Evolutionary conservation across 2,113 vertebrate genomes (phyloP), one percentile per base, ranked within the genome.

Genomic region (Erpornis zantholeuca): DNA sequence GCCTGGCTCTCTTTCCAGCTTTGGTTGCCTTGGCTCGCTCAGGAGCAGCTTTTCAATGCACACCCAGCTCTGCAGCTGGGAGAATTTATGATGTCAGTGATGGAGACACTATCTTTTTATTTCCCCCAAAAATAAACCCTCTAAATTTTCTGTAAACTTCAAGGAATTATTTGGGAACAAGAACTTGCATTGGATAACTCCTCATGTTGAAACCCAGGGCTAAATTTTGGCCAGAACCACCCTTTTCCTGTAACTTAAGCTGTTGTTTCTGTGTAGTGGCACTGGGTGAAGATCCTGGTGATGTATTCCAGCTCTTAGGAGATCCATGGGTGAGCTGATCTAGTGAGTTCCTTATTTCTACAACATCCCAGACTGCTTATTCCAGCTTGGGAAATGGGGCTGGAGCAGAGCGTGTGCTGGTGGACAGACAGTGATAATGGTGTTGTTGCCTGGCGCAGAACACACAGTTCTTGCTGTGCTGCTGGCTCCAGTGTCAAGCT

Each of bases 231-330:
- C 72, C 76, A 86, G 91, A 92, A 54, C 60, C 24, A 0, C 80
- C 75, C 61, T 94, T 85, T 94, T 92, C 66, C 82, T 94, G 90
- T 96, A 72, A 88, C 36, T 71, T 28, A 87, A 90, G 45, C 79
- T 19, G 5, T 92, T 10, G 3, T 87, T 93, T 88, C 88, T 17
- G 3, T 57, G 31, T 33, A 8, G 82, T 81, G 82, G 82, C 50
- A 50, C 25, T 65, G 44, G 44, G 50, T 86, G 60, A 45, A 54
- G 64, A 27, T 45, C 11, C 40, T 53, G 31, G 42, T 44, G 13
- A 19, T 56, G 82, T 15, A n/a, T 86, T 64, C 52, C 68, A 66
- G 59, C 16, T 24, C 16, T n/a, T 52, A 82, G 72, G 90, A 86
- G 82, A 63, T 86, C 71, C 3, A 7, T 72, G 75, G 16, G 44